Evolutionary conservation across 2,888 invertebrate species (phyloP), one percentile per base, ranked within the genome.

Genomic region (Andricus quercusramuli): DNA sequence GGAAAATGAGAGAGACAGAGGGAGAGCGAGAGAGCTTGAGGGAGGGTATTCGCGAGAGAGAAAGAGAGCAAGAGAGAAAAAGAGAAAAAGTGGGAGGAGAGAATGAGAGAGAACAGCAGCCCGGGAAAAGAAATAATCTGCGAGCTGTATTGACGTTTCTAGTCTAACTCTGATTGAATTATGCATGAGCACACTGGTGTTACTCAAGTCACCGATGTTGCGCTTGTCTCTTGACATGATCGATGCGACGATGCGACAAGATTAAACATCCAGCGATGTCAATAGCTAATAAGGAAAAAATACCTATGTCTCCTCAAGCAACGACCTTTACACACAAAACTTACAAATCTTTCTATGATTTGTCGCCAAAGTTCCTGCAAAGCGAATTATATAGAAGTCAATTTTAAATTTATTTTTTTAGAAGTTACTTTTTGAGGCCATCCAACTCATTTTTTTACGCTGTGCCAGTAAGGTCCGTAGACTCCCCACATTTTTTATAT

Each of bases 81-180:
- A 77, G 64, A 66, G 79, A 51, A 29, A 59, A 59, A 64, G 76
- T 44, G 70, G 56, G 79, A 77, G 78, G 78, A 70, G 37, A 62
- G 65, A 51, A 56, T 51, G 74, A 74, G 74, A 74, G 74, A 74
- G 74, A 74, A 74, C n/a, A 56, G 88, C 90, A 88, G 90, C 91
- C 91, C 91, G 91, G 91, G 91, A 91, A 91, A 91, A 91, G 92
- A 92, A 92, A 92, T 92, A 92, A 92, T 92, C 92, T 92, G 92
- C 92, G 92, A 92, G 92, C 92, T 92, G 92, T 92, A 92, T 92
- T 92, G 92, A 92, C 92, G 92, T 92, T 92, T 92, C 92, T 92
- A 92, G 92, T 92, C 92, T 92, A 92, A 92, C 92, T 92, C 92
- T 92, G 92, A 92, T 92, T 92, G 92, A 92, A 92, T 92, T 92